Evolutionary conservation across 1,140 invertebrate species (phyloP).

Genomic region (Atta texana): DNA sequence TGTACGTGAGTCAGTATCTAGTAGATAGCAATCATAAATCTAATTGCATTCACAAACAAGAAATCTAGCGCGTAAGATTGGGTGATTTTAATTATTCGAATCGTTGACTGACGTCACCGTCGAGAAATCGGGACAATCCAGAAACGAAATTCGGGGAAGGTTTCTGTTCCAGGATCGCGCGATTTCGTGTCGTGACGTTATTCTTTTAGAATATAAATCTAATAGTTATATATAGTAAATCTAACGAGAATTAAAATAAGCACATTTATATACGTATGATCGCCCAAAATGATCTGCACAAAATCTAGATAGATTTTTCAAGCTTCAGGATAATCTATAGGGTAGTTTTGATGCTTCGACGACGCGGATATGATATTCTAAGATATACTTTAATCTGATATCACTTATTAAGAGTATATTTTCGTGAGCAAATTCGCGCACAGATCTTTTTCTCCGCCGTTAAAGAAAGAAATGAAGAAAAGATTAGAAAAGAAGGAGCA

Average conservation of each 20-base stretch:
- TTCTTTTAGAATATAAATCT: not conserved
- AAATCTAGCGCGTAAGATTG: constrained; percentile 28
- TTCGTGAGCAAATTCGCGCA: constrained; percentile 40
- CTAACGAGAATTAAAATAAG: not conserved
- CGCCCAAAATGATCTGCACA: not conserved
- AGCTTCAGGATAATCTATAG: constrained; percentile 9
- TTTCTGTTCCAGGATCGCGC: constrained; percentile 80
- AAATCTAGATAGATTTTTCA: constrained; percentile 17
- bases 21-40: not conserved
- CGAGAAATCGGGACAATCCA: constrained; percentile 67
- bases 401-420: constrained; percentile 38
- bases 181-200: constrained; percentile 1
- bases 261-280: not conserved
- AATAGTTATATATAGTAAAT: constrained; percentile 2
- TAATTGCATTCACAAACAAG: not conserved
- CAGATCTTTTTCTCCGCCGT: constrained; percentile 42
- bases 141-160: constrained; percentile 85
- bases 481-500: not conserved
- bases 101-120: not conserved
- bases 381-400: constrained; percentile 37
- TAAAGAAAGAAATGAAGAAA: constrained; percentile 19
- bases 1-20: not conserved
- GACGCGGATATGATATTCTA: constrained; percentile 31
- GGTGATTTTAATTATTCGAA: constrained; percentile 10
- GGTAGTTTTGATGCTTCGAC: constrained; percentile 47